phyloP scores from a whole-genome alignment of 2,113 vertebrate species.

The Myanophis thanlyinensis region DNA sequence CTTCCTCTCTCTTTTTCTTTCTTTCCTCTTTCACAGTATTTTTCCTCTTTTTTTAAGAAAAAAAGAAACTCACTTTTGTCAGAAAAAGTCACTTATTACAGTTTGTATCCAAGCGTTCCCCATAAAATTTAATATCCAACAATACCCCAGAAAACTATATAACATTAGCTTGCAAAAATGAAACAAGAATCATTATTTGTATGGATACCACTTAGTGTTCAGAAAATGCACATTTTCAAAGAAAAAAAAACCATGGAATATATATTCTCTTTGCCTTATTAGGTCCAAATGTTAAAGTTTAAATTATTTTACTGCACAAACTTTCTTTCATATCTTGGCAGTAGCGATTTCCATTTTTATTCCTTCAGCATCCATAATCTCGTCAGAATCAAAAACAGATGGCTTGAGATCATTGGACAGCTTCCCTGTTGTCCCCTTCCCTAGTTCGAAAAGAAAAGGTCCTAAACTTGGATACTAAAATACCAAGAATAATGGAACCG shows the following conservation, averaged over 20 bases:
- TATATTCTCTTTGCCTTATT: constrained; percentile 78
- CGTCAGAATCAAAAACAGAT: constrained; percentile 84
- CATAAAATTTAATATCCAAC: constrained; percentile 78
- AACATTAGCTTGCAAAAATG: constrained; percentile 82
- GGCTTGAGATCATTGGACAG: constrained; percentile 80
- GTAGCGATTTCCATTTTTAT: constrained; percentile 87
- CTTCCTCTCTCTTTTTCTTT: no score
- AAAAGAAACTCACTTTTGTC: constrained; percentile 42
- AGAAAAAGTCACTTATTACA: constrained; percentile 65
- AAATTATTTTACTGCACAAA: constrained; percentile 85
- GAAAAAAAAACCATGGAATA: constrained; percentile 77
- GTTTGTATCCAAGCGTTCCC: constrained; percentile 82
- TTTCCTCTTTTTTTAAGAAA: constrained; percentile 36
- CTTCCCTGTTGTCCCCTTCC: constrained; percentile 69
- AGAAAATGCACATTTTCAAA: constrained; percentile 80
- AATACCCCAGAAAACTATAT: constrained; percentile 79
- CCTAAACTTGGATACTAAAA: constrained; percentile 60
- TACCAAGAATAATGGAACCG: constrained; percentile 61
- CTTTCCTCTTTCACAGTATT: constrained; percentile 43
- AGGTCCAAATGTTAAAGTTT: constrained; percentile 85
- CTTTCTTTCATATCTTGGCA: constrained; percentile 86
- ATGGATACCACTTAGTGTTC: constrained; percentile 83
- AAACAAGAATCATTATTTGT: constrained; percentile 87
- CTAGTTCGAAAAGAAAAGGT: constrained; percentile 54
- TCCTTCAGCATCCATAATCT: constrained; percentile 87